phyloP scores from a whole-genome alignment of 2,888 invertebrate species.

The Harpalus rufipes region DNA sequence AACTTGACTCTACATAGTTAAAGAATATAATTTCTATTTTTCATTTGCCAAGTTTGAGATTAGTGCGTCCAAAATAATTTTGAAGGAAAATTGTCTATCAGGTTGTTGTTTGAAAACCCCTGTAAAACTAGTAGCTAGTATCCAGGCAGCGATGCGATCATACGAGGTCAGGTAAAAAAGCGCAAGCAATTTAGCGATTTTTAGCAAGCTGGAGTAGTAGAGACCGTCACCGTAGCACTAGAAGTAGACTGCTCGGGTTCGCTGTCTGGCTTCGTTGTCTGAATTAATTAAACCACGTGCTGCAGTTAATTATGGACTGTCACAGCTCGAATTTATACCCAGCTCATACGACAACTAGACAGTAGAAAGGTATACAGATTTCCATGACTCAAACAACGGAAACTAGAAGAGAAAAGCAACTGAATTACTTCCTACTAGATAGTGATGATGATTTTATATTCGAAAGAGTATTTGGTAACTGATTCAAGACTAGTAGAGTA shows the following conservation, averaged over 20 bases:
- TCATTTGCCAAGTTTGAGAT: too few relatives aligned
- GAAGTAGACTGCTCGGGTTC: constrained; percentile 49
- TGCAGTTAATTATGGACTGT: constrained; percentile 64
- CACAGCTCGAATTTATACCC: constrained; percentile 61
- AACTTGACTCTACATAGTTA: too few relatives aligned
- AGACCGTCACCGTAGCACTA: neutral
- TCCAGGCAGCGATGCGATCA: constrained; percentile 35
- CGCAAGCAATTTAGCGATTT: constrained; percentile 64
- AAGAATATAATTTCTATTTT: too few relatives aligned
- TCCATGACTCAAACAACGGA: neutral
- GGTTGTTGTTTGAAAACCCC: constrained; percentile 50
- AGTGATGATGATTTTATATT: too few relatives aligned
- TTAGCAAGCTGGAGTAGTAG: constrained; percentile 22
- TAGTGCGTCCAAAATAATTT: too few relatives aligned
- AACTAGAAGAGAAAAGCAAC: neutral
- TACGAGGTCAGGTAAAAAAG: constrained; percentile 61
- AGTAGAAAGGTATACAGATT: neutral
- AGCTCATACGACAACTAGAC: neutral
- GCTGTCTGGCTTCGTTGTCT: constrained; percentile 54
- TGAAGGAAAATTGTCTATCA: neutral
- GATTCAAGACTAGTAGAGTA: too few relatives aligned
- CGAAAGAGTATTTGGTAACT: too few relatives aligned
- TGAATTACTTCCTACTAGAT: too few relatives aligned
- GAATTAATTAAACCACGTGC: constrained; percentile 67
- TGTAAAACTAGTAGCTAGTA: constrained; percentile 62